phyloP scores from a whole-genome alignment of 1,140 invertebrate species.

The Triops cancriformis region DNA sequence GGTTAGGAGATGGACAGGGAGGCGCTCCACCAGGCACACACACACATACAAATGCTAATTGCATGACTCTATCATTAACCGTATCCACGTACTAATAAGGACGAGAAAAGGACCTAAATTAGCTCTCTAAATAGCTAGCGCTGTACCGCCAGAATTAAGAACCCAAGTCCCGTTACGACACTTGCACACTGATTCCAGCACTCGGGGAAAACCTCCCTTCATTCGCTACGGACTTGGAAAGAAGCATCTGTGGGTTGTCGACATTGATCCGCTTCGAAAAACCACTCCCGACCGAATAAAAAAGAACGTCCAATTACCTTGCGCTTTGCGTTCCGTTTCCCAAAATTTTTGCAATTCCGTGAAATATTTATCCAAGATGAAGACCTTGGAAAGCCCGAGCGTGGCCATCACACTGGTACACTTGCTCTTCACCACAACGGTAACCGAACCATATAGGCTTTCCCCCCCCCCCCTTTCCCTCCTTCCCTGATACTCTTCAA shows the following conservation, averaged over 20 bases:
- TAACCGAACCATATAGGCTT: constrained; percentile 10
- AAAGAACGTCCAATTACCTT: constrained; percentile 58
- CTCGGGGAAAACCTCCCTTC: not conserved
- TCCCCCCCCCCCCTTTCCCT: not conserved
- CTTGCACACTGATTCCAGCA: not conserved
- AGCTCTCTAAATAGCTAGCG: not conserved
- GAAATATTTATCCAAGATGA: constrained; percentile 95
- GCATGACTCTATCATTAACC: not conserved
- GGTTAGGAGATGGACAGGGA: not conserved
- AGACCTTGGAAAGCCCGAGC: constrained; percentile 86
- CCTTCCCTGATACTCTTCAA: not conserved
- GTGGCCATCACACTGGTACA: constrained; percentile 58
- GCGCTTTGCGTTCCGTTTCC: constrained; percentile 90
- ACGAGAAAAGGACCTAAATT: not conserved
- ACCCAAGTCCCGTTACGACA: not conserved
- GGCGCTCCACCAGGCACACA: not conserved
- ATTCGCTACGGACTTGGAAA: not conserved
- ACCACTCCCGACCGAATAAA: no score
- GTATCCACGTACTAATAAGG: not conserved
- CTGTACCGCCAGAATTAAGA: not conserved
- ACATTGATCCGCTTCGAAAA: no score
- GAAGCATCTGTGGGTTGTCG: no score
- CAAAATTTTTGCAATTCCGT: constrained; percentile 92
- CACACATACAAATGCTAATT: not conserved
- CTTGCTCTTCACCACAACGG: not conserved